Base-by-base conservation (phyloP, 2,113 vertebrate genomes). In the Misgurnus mizolepis region DNA sequence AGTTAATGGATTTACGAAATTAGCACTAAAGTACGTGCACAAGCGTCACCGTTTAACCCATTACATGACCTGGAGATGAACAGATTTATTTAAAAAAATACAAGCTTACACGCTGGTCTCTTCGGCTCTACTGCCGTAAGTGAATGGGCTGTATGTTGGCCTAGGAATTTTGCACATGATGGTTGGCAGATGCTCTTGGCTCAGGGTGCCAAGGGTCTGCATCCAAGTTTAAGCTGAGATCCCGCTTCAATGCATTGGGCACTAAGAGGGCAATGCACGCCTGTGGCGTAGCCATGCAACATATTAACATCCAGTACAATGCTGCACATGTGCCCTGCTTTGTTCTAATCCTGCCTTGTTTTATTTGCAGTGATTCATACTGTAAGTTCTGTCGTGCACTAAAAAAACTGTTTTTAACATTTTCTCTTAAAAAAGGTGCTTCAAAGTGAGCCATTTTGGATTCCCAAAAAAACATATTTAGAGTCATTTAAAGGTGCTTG, bases 91-190 rank as follows among this genome's bases (percentile, higher is more conserved):
- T 58, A 58, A 2, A 15, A 27, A 39, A 64, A 22, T 39, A 11
- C 61, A 64, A 14, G 61, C 61, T 39, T 14, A 34, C 7, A 34
- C 22, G 18, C 5, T 60, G 65, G 69, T 56, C 82, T 87, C 69
- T 84, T 82, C 62, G 82, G 90, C 60, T 74, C 12, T 74, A 15
- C 74, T 76, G 87, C 43, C 66, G 83, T 78, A 83, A 58, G 79
- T 70, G 81, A 73, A 78, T 86, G 86, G 83, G 78, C 53, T 87
- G 86, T 83, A 78, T 79, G 85, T 86, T 79, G 85, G 87, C 89
- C 86, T 86, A 88, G 88, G 90, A 90, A 86, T 86, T 76, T 78
- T 85, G 80, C 82, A 84, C 80, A 79, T 86, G 87, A 84, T 87
- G 84, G 82, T 84, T 90, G 88, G 83, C 89, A 91, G 84, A 45